Evolutionary conservation across 1,140 invertebrate species (phyloP).

Genomic region (Tetramorium simillimum): DNA sequence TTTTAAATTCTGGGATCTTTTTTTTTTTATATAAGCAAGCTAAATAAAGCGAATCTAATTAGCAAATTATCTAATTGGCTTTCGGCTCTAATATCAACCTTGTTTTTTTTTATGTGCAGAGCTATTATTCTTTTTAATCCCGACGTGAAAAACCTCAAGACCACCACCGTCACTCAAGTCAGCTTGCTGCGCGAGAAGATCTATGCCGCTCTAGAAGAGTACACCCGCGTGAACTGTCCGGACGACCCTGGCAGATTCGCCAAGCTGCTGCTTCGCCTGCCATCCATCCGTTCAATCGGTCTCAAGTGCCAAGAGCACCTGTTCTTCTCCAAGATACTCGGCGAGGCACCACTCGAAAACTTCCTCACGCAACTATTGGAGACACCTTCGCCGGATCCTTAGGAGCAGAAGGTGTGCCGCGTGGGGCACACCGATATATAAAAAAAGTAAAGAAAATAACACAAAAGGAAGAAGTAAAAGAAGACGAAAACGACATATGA

Average conservation of each 20-base stretch:
- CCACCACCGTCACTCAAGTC: slow-evolving; percentile 91
- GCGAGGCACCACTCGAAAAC: slow-evolving; percentile 89
- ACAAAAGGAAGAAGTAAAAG: not conserved
- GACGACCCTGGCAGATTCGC: slow-evolving; percentile 97
- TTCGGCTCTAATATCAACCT: slow-evolving; percentile 5
- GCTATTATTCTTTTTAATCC: slow-evolving; percentile 99
- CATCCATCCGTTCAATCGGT: slow-evolving; percentile 97
- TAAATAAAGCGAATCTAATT: not conserved
- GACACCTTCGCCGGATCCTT: slow-evolving; percentile 85
- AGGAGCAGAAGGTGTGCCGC: slow-evolving; percentile 82
- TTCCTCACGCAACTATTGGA: slow-evolving; percentile 91
- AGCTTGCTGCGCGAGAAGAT: slow-evolving; percentile 96
- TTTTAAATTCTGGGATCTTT: not conserved
- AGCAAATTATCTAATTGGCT: not conserved
- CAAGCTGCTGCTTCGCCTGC: slow-evolving; percentile 96
- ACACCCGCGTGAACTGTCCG: slow-evolving; percentile 94
- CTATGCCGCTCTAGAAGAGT: slow-evolving; percentile 97
- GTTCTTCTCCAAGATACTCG: slow-evolving; percentile 97
- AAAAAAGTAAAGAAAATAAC: slow-evolving; percentile 40
- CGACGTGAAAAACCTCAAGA: slow-evolving; percentile 96
- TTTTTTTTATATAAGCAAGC: not conserved
- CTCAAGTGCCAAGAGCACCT: slow-evolving; percentile 98
- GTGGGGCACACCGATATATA: slow-evolving; percentile 81
- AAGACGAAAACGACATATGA: slow-evolving; percentile 19
- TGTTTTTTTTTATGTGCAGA: slow-evolving; percentile 58